phyloP scores from a whole-genome alignment of 2,797 vertebrate species.

The Oreortyx pictus region DNA sequence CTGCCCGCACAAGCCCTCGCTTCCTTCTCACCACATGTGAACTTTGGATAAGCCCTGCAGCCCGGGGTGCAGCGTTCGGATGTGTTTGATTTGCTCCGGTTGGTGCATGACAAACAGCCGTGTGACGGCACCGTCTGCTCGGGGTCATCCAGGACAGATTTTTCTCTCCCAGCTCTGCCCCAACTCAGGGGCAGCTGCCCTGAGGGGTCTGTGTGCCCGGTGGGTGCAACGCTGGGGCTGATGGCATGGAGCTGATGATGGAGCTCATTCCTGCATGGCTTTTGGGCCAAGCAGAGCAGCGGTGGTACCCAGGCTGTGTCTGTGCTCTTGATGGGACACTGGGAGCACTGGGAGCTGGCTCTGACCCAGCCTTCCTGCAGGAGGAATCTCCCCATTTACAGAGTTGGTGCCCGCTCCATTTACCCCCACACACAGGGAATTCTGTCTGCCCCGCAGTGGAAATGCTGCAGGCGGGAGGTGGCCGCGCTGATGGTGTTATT shows the following conservation, averaged over 20 bases:
- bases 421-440: not conserved
- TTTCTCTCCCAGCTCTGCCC: accelerated
- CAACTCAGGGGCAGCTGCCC: accelerated
- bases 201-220: not conserved
- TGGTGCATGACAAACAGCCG: not conserved
- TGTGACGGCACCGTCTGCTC: accelerated
- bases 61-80: accelerated
- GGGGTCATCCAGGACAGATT: accelerated
- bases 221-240: not conserved
- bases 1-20: not conserved
- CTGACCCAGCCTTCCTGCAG: not conserved
- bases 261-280: not conserved
- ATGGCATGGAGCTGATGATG: not conserved
- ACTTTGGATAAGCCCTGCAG: not conserved
- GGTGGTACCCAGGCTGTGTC: not conserved
- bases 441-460: slow-evolving; percentile 27
- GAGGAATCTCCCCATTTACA: slow-evolving; percentile 3
- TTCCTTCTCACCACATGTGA: not conserved
- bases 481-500: not conserved
- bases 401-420: not conserved
- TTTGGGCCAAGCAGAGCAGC: not conserved
- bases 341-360: not conserved
- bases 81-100: not conserved
- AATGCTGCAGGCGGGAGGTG: not conserved
- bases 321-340: not conserved